Evolutionary conservation across 1,140 invertebrate genomes (phyloP).

Genomic region (Aphis gossypii): DNA sequence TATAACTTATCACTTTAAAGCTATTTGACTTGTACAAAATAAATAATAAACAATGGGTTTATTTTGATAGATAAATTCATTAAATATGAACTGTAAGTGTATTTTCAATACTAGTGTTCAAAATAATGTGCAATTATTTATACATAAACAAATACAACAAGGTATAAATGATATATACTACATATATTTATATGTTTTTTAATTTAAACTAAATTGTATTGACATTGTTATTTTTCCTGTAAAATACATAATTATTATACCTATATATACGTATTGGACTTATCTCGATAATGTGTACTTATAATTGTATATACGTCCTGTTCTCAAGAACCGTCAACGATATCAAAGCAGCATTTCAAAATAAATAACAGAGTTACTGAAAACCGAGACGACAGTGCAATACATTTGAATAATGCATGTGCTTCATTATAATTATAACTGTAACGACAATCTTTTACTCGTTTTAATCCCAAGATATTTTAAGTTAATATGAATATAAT

Average conservation of each 20-base stretch:
- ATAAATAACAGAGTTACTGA: background rate
- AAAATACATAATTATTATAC: background rate
- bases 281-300: background rate
- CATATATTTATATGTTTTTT: too few relatives aligned
- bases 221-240: background rate
- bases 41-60: too few relatives aligned
- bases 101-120: background rate
- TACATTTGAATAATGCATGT: background rate
- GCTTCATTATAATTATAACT: constrained; percentile 5
- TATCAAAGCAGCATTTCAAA: background rate
- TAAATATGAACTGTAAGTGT: too few relatives aligned
- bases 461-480: constrained; percentile 7
- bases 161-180: too few relatives aligned
- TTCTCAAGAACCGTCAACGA: background rate
- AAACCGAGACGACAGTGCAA: background rate
- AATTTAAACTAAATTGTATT: background rate
- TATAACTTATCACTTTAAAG: too few relatives aligned
- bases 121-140: background rate
- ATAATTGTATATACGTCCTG: background rate
- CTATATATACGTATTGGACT: background rate
- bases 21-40: too few relatives aligned
- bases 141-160: background rate
- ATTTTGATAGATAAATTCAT: too few relatives aligned
- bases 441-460: background rate
- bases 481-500: constrained; percentile 13